Evolutionary conservation across 2,888 invertebrate species (phyloP), one percentile per base, ranked within the genome.

Genomic region (Ferrisia virgata): DNA sequence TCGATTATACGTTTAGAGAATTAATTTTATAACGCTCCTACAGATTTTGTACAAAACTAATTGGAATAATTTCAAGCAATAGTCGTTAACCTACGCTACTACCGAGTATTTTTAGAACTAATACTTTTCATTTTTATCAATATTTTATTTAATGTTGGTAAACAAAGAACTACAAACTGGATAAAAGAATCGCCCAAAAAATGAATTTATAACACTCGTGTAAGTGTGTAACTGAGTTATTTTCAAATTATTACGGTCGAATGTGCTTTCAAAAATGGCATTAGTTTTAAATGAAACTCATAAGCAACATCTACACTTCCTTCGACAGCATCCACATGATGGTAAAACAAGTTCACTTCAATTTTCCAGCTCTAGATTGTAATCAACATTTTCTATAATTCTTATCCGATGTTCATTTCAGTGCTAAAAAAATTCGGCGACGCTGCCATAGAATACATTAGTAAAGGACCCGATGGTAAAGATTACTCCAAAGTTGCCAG

Each of bases 381-480:
- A n/a, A n/a, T n/a, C n/a, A n/a, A 69, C 4, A 69, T 31, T 28
- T 9, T 4, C 9, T 13, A 3, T 31, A 28, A 69, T 69, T 69
- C 11, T 9, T 31, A 3, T 28, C 4, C 1, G 0, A 1, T 13
- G n/a, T 28, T 64, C 3, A 64, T 90, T 90, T 80, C 89, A 93
- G 93, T 93, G 86, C 87, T 93, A 25, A 91, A 92, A 85, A 93
- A 93, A 88, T 93, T 93, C 87, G 93, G 93, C 88, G 93, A 93
- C 88, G 88, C 93, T 84, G 90, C 92, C 1, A 89, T 92, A 85
- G 93, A 93, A 87, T 93, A 91, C 88, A 87, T 94, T 36, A 91
- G 91, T 85, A 93, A 92, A 89, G 93, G 93, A 18, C 90, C 91
- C 25, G 93, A 93, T 88, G 87, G 89, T 15, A 93, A 92, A 88